These are phyloP conservation scores for Hedychridium roseum DNA, from an alignment of 2,888 invertebrate species.

Conservation along the genomic window DNA sequence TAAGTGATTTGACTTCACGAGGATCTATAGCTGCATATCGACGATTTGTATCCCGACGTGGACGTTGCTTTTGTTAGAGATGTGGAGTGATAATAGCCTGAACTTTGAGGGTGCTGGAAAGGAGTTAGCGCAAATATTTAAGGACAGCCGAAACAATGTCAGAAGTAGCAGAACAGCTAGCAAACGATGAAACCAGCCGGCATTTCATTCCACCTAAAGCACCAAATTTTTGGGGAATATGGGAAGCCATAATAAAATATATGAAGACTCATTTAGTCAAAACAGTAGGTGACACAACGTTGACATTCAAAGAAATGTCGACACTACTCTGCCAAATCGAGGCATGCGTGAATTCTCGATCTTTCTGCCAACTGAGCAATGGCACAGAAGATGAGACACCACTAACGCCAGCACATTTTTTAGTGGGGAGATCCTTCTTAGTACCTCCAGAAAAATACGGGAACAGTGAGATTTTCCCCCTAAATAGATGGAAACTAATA, in stretches of 20 bases:
- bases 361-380: background rate
- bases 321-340: background rate
- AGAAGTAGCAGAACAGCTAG: background rate
- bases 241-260: background rate
- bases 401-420: background rate
- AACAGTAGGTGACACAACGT: background rate
- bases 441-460: fast-evolving
- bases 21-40: slow-evolving; percentile 11
- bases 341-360: background rate
- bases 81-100: slow-evolving; percentile 18
- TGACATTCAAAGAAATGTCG: background rate
- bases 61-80: slow-evolving; percentile 1
- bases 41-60: slow-evolving; percentile 12
- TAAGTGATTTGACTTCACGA: slow-evolving; percentile 11
- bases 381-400: background rate
- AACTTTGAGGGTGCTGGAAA: slow-evolving; percentile 15
- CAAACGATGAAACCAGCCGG: background rate
- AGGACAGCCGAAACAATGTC: background rate
- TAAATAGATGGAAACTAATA: too few relatives aligned
- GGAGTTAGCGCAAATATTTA: slow-evolving; percentile 11
- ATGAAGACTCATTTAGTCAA: background rate
- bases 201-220: background rate
- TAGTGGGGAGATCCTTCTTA: background rate
- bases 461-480: too few relatives aligned
- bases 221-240: background rate